These are phyloP conservation scores for Sminthurinus aureus DNA, from an alignment of 2,888 invertebrate genomes.

Conservation along the genomic window DNA sequence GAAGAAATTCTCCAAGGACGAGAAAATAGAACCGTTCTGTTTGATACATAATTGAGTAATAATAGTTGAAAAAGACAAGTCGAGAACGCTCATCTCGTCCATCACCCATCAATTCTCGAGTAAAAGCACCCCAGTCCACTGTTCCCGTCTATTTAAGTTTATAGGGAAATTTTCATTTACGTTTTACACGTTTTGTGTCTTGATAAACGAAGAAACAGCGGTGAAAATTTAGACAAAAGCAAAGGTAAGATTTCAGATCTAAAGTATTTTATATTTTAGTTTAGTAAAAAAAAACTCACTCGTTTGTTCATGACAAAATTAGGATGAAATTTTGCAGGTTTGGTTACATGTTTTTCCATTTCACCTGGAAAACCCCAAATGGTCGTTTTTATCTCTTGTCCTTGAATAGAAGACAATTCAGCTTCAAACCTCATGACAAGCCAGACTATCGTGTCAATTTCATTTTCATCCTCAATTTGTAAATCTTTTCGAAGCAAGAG, in stretches of 20 bases:
- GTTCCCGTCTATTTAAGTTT: slow-evolving; percentile 14
- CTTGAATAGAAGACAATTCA: slow-evolving; percentile 35
- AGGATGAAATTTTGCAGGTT: slow-evolving; percentile 36
- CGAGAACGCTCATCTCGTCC: neutral
- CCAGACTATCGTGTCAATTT: slow-evolving; percentile 48
- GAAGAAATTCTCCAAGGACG: slow-evolving; percentile 31
- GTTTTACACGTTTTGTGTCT: neutral
- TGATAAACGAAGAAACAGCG: neutral
- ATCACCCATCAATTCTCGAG: slow-evolving; percentile 5
- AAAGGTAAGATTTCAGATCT: neutral
- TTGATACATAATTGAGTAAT: slow-evolving; percentile 22
- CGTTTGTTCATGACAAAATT: slow-evolving; percentile 19
- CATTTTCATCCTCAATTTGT: slow-evolving; percentile 37
- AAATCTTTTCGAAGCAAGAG: slow-evolving; percentile 29
- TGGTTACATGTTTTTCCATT: slow-evolving; percentile 27
- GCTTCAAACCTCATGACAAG: slow-evolving; percentile 50
- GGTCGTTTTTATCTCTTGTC: slow-evolving; percentile 11
- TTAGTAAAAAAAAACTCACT: neutral
- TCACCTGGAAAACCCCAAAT: slow-evolving; percentile 46
- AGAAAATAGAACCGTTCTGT: slow-evolving; percentile 43
- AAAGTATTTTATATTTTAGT: too few species aligned
- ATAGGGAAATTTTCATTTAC: neutral
- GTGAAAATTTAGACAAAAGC: neutral
- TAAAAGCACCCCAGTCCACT: slow-evolving; percentile 16
- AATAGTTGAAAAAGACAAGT: slow-evolving; percentile 26